Conservation (phyloP, 2,888 invertebrate species). For the Noctua janthe region DNA sequence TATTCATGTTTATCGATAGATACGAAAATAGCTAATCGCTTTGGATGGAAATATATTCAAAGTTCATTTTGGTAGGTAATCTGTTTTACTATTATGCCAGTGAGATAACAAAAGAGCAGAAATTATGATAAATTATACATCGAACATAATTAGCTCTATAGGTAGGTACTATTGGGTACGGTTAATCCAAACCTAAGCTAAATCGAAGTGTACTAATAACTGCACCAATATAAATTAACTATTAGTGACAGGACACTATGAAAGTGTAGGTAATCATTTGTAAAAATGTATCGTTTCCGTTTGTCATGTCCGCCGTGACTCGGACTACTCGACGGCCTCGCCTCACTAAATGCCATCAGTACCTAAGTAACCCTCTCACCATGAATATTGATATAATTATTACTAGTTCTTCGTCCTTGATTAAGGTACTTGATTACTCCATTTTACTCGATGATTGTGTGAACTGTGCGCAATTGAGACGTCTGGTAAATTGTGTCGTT, state of each 20-base stretch:
- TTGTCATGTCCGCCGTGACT: conserved; percentile 58
- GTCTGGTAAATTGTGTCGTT: conserved; percentile 35
- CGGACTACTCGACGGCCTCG: conserved; percentile 70
- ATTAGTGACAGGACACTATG: conserved; percentile 15
- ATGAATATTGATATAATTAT: conserved; percentile 44
- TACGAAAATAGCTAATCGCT: conserved; percentile 16
- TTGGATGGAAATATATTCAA: neutral
- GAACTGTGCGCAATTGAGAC: conserved; percentile 7
- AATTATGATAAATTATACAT: neutral
- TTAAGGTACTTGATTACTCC: conserved; percentile 19
- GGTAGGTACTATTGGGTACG: neutral
- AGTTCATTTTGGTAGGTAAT: neutral
- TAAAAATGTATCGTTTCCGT: conserved; percentile 66
- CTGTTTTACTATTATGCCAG: neutral
- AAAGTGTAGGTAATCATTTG: conserved; percentile 47
- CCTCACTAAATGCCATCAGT: conserved; percentile 68
- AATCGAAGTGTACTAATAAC: neutral
- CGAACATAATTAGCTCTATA: neutral
- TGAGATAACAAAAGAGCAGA: neutral
- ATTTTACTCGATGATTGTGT: conserved; percentile 21
- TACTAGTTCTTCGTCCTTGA: conserved; percentile 42
- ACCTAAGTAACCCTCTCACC: conserved; percentile 71
- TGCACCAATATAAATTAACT: neutral
- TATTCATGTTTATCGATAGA: conserved; percentile 22
- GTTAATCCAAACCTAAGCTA: neutral